Conservation (phyloP, 2,888 invertebrate genomes). For the Morpho deidamia region DNA sequence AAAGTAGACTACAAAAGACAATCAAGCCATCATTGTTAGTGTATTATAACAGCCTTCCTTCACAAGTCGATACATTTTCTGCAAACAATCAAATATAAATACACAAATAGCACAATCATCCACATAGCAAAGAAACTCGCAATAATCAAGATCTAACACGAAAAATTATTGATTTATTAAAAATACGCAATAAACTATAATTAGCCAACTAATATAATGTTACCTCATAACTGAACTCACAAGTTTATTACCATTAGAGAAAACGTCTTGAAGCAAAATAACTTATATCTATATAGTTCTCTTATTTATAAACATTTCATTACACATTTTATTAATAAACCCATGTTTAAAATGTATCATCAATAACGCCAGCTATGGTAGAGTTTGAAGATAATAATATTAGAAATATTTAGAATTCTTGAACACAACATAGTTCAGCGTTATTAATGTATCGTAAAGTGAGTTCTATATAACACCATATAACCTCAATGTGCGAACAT, state of each 20-base stretch:
- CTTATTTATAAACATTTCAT: conserved; percentile 2
- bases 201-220: conserved; percentile 63
- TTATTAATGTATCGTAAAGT: conserved; percentile 6
- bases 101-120: conserved; percentile 63
- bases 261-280: conserved; percentile 10
- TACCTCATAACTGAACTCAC: conserved; percentile 52
- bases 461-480: conserved; percentile 12
- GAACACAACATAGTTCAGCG: neutral
- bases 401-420: neutral
- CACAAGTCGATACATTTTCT: conserved; percentile 17
- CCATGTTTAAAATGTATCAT: conserved; percentile 9
- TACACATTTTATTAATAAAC: conserved; percentile 6
- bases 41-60: conserved; percentile 18
- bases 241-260: conserved; percentile 31
- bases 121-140: conserved; percentile 69
- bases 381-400: neutral
- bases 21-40: conserved; percentile 18
- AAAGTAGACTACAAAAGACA: conserved; percentile 14
- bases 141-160: conserved; percentile 60
- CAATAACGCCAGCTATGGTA: conserved; percentile 13
- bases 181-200: conserved; percentile 60
- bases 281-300: conserved; percentile 15
- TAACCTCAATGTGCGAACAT: conserved; percentile 15
- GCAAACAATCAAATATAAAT: conserved; percentile 31
- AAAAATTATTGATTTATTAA: conserved; percentile 66